Percentiles rank a stretch among this genome's conserved stretches.
Conservation (phyloP, 2,113 vertebrate genomes). For the Phocoena phocoena region DNA sequence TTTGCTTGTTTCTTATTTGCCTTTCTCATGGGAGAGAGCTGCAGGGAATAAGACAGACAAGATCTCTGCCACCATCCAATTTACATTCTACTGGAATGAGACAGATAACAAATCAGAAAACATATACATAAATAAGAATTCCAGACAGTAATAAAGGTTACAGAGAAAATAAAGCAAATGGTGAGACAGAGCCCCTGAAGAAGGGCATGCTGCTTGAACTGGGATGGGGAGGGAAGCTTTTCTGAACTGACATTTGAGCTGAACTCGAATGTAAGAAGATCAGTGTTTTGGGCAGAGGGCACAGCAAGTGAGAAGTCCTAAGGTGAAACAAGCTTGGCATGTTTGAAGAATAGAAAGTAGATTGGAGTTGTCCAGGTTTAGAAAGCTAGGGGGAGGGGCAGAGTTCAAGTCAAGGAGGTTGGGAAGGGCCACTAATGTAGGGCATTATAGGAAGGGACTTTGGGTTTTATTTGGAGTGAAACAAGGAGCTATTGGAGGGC, state of each 20-base stretch:
- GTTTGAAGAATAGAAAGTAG: background rate
- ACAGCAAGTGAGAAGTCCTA: background rate
- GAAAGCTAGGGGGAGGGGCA: background rate
- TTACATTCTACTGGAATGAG: background rate
- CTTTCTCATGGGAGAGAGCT: background rate
- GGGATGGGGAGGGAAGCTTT: background rate
- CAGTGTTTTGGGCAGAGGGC: background rate
- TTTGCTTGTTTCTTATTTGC: constrained; percentile 1
- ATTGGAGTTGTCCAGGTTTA: background rate
- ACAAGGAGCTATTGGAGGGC: background rate
- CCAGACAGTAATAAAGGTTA: background rate
- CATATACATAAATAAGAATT: background rate
- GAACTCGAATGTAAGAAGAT: background rate
- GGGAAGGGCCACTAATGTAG: background rate
- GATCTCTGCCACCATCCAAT: background rate
- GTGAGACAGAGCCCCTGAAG: background rate
- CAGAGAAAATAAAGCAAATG: background rate
- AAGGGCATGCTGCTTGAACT: background rate
- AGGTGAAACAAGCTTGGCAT: background rate
- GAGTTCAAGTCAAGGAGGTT: background rate
- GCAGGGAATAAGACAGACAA: background rate
- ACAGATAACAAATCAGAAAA: background rate
- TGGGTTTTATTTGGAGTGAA: background rate
- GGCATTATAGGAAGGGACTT: background rate
- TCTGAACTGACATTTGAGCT: background rate